Base-by-base conservation (phyloP, 2,888 invertebrate species). In the Cantharis flavilabris region DNA sequence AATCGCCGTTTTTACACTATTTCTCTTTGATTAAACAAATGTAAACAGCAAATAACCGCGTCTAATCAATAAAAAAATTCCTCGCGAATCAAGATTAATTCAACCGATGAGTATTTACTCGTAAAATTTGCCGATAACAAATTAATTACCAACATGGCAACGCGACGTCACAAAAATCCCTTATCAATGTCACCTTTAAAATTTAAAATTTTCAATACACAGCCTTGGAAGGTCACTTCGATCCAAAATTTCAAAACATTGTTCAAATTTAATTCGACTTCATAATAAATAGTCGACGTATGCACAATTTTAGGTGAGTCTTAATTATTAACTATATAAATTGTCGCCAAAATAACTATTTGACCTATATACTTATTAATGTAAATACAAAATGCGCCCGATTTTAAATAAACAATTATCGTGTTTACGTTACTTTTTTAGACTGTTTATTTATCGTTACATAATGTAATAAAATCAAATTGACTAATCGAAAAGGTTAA, bases 181-280 rank as follows among this genome's bases (percentile, higher is more conserved):
- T 73, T 72, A 70, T 33, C 78, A 78, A 78, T 71, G 78, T 78
- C 78, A 78, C 78, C 78, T 78, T 78, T 74, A 69, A 62, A 62
- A 62, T 62, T 67, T 49, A 7, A 72, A 74, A 74, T 26, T 77
- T 77, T 77, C 62, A 72, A 67, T 33, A 64, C 28, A n/a, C 74
- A 69, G 77, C 77, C 77, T 77, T 77, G 77, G 69, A 77, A 77
- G 77, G 77, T 77, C 77, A 77, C 28, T 71, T 18, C 14, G 26
- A 23, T 69, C 20, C 49, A n/a, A 62, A 74, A 77, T 69, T 70
- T 64, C 63, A 65, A 74, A 77, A 63, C 70, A 72, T 69, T 62
- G 16, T 72, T 67, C 69, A 28, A 64, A 77, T 74, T 69, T 70
- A 63, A 69, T 23, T 72, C 49, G n/a, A n/a, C 49, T 49, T 0